Conservation (phyloP, 2,888 invertebrate genomes). For the Parnassius mnemosyne region DNA sequence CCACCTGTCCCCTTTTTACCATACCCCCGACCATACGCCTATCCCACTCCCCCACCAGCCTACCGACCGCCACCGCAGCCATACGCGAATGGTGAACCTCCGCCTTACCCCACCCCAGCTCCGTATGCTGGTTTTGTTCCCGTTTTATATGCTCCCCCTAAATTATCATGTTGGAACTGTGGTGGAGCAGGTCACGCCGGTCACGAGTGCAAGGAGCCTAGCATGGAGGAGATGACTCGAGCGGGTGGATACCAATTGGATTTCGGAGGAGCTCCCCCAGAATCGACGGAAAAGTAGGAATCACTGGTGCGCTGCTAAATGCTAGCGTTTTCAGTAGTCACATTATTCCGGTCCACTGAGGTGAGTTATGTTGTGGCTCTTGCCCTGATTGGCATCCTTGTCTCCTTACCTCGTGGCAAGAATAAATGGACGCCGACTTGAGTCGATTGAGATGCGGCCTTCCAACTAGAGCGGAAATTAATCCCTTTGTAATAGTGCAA, state of each 20-base stretch:
- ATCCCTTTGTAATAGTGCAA: constrained; percentile 17
- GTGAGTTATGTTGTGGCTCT: constrained; percentile 14
- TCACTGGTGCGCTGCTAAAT: constrained; percentile 27
- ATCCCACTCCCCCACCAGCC: constrained; percentile 65
- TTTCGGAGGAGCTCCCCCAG: constrained; percentile 76
- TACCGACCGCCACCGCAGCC: constrained; percentile 69
- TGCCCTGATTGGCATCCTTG: constrained; percentile 31
- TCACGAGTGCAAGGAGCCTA: constrained; percentile 92
- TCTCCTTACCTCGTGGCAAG: constrained; percentile 5
- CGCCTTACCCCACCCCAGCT: constrained; percentile 62
- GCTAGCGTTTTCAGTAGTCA: constrained; percentile 27
- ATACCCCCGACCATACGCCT: constrained; percentile 65
- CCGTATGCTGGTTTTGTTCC: constrained; percentile 73
- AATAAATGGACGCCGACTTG: constrained; percentile 31
- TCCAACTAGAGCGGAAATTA: constrained; percentile 10
- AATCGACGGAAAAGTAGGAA: constrained; percentile 63
- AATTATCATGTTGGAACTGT: constrained; percentile 94
- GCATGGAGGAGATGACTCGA: constrained; percentile 94
- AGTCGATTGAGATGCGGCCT: constrained; percentile 15
- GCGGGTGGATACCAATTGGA: constrained; percentile 85
- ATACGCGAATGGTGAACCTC: constrained; percentile 72
- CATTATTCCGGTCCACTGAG: constrained; percentile 15
- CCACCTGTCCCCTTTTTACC: constrained; percentile 56
- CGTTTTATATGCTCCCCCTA: constrained; percentile 80
- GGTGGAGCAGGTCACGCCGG: constrained; percentile 92